Evolutionary conservation across 2,888 invertebrate species (phyloP).

Genomic region (Conomelus anceps): DNA sequence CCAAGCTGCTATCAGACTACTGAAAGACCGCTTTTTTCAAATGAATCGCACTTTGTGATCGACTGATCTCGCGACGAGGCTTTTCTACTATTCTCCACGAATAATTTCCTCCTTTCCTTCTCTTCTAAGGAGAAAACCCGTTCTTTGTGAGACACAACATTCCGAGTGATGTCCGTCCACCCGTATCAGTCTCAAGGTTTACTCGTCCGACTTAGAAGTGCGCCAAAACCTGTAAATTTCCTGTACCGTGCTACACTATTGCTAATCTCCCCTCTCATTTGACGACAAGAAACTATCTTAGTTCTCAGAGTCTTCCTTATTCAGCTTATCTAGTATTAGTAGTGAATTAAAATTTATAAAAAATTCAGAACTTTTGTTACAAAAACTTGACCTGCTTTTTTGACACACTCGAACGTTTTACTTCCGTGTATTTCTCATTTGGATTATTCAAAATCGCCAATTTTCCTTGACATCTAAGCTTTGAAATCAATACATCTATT

Average conservation of each 20-base stretch:
- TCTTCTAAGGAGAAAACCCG: not conserved
- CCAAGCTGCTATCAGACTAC: not conserved
- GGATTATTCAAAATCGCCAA: not conserved
- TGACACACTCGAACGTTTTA: not conserved
- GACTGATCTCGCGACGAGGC: not conserved
- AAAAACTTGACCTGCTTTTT: not conserved
- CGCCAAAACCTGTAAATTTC: not conserved
- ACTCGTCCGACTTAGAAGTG: not conserved
- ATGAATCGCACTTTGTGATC: not conserved
- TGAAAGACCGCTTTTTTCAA: not conserved
- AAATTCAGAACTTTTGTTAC: not conserved
- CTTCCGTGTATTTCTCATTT: not conserved
- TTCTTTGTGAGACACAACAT: not conserved
- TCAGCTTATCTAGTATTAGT: not conserved
- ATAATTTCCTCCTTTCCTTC: not conserved
- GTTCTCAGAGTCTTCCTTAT: not conserved
- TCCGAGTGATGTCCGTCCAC: not conserved
- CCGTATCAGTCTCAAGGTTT: not conserved
- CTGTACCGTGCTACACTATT: no score
- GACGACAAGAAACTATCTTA: not conserved
- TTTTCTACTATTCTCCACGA: not conserved
- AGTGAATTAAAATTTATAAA: not conserved
- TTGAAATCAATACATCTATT: no score
- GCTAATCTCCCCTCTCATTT: not conserved
- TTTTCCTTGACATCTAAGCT: no score